Conservation (phyloP, 2,888 invertebrate species). For the Temnothorax rugatulus region DNA sequence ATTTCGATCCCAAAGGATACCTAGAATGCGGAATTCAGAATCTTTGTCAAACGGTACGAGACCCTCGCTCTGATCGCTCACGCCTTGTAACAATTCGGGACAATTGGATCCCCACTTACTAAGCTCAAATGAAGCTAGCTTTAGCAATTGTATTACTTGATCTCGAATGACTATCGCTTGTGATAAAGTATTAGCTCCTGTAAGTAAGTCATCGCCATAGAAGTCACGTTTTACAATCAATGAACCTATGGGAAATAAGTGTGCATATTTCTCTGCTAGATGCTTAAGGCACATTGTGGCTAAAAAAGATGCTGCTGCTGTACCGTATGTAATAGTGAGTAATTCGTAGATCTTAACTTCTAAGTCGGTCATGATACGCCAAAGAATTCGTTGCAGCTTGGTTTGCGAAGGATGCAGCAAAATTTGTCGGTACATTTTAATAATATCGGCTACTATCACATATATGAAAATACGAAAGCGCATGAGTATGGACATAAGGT, state of each 20-base stretch:
- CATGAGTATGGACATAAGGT: background rate
- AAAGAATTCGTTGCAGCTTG: background rate
- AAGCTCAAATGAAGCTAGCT: background rate
- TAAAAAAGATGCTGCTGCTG: rapidly evolving
- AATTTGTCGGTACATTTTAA: background rate
- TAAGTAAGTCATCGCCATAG: background rate
- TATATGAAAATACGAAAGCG: background rate
- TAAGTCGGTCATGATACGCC: background rate
- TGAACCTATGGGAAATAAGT: background rate
- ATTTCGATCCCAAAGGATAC: background rate
- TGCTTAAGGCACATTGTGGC: background rate
- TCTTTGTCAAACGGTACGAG: background rate
- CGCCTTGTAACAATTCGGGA: background rate
- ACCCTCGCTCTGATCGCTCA: rapidly evolving
- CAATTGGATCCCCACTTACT: background rate
- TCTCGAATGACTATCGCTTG: background rate
- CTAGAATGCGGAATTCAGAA: background rate
- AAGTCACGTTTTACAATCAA: background rate
- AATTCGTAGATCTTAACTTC: background rate
- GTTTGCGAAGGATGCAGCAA: background rate
- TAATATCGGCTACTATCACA: background rate
- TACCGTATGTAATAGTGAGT: background rate
- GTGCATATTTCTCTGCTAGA: background rate
- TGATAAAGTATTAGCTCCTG: background rate
- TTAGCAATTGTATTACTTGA: background rate